Evolutionary conservation across 2,113 vertebrate species (phyloP).

Genomic region (Phoxinus phoxinus): DNA sequence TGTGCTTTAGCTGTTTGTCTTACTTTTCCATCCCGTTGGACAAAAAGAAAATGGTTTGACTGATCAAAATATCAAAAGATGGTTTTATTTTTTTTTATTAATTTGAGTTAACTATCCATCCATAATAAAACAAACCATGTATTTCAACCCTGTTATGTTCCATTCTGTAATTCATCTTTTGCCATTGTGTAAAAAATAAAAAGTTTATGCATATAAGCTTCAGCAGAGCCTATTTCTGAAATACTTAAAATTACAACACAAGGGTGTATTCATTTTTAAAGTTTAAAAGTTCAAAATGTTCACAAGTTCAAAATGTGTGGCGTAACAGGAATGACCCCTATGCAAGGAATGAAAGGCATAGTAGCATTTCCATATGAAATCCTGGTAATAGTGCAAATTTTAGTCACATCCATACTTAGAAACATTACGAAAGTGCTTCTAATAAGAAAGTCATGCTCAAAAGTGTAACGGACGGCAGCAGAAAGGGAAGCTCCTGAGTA

Average conservation of each 20-base stretch:
- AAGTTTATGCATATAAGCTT: background rate
- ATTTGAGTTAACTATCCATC: background rate
- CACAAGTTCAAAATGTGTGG: background rate
- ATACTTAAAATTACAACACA: background rate
- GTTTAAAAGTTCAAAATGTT: background rate
- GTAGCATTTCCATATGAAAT: conserved; percentile 33
- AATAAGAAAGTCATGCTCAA: conserved; percentile 34
- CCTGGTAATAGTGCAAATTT: conserved; percentile 48
- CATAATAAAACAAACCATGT: background rate
- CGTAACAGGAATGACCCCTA: conserved; percentile 1
- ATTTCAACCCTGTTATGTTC: background rate
- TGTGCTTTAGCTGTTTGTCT: background rate
- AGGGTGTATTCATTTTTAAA: background rate
- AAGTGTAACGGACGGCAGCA: conserved; percentile 21
- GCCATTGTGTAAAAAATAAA: background rate
- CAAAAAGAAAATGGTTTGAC: background rate
- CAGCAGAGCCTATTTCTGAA: background rate
- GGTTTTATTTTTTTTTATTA: background rate
- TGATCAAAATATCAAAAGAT: background rate
- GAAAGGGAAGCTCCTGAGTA: conserved; percentile 41
- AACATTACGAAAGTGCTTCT: conserved; percentile 42
- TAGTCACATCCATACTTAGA: conserved; percentile 26
- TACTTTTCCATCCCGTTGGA: background rate
- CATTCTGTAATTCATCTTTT: background rate
- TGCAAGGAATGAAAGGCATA: background rate